Evolutionary conservation across 2,797 vertebrate species (phyloP).

Genomic region (Gouania willdenowi): DNA sequence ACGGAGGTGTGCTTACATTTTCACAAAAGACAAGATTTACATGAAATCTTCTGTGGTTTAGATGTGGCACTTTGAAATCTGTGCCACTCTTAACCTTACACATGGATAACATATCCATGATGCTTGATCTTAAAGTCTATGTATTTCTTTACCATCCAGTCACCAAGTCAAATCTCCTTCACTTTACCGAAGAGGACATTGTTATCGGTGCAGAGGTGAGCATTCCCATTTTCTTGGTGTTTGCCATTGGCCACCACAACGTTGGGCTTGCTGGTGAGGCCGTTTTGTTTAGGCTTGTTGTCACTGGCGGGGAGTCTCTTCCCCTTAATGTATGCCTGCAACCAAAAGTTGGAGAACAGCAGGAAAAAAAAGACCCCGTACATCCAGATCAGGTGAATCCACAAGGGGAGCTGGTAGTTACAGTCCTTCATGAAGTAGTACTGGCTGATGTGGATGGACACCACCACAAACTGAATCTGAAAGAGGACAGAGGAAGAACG

Average conservation of each 20-base stretch:
- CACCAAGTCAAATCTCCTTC: conserved; percentile 82
- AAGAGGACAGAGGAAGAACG: neutral
- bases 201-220: conserved; percentile 70
- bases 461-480: conserved; percentile 90
- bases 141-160: conserved; percentile 10
- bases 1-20: conserved; percentile 25
- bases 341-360: conserved; percentile 97
- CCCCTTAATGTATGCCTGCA: conserved; percentile 95
- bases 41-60: conserved; percentile 5
- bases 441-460: conserved; percentile 92
- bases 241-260: conserved; percentile 60
- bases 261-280: conserved; percentile 23
- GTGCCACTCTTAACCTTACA: conserved; percentile 11
- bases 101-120: conserved; percentile 5
- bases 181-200: conserved; percentile 78
- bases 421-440: conserved; percentile 97
- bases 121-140: neutral
- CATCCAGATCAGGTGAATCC: conserved; percentile 95
- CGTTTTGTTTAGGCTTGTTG: conserved; percentile 49
- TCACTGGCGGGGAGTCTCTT: conserved; percentile 79
- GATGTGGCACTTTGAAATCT: conserved; percentile 24
- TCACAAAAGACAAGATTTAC: conserved; percentile 19
- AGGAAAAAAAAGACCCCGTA: conserved; percentile 93
- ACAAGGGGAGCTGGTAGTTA: conserved; percentile 87
- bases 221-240: conserved; percentile 74